Evolutionary conservation across 2,113 vertebrate species (phyloP), one percentile per base, ranked within the genome.

Genomic region (Mobula birostris): DNA sequence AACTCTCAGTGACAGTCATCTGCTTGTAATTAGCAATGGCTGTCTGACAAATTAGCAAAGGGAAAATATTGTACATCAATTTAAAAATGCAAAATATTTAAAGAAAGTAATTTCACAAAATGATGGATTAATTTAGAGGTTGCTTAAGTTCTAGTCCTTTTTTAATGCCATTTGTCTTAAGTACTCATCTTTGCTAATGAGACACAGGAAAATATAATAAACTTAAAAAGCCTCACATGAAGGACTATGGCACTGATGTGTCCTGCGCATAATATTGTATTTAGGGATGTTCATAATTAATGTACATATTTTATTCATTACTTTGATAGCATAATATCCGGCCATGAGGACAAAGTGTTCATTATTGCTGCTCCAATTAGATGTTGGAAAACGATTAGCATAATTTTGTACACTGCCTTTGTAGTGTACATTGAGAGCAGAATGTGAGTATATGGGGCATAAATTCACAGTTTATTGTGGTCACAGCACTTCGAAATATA

Each of bases 221-320:
- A 61, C 48, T 61, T 87, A 87, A 87, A 61, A 61, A 15, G 83
- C 56, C 58, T 87, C 29, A 61, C 56, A 61, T 61, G 56, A 56
- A n/a, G 3, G 21, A 11, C 83, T 27, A 87, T n/a, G 27, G 83
- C 27, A 87, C 56, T 87, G 58, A 3, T 63, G 27, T 63, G 58
- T 87, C 83, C 83, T 87, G 56, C 61, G 8, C 24, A 14, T 11
- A 61, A 87, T 82, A 87, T 11, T 63, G 24, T 87, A 87, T 27
- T 87, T 61, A 87, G 58, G 83, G 24, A 14, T 7, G 56, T 87
- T 61, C 56, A 63, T 87, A 87, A 87, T 87, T 87, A 87, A 87
- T 61, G 83, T 63, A 87, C 83, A 87, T 87, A n/a, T 61, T 87
- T 87, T 87, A 87, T 87, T 87, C 83, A 87, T 87, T 61, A 61